Percentiles rank a stretch among this genome's conserved stretches.
These are phyloP conservation scores for Caenorhabditis zanzibari DNA, from an alignment of 2,888 invertebrate species.

Conservation along the genomic window DNA sequence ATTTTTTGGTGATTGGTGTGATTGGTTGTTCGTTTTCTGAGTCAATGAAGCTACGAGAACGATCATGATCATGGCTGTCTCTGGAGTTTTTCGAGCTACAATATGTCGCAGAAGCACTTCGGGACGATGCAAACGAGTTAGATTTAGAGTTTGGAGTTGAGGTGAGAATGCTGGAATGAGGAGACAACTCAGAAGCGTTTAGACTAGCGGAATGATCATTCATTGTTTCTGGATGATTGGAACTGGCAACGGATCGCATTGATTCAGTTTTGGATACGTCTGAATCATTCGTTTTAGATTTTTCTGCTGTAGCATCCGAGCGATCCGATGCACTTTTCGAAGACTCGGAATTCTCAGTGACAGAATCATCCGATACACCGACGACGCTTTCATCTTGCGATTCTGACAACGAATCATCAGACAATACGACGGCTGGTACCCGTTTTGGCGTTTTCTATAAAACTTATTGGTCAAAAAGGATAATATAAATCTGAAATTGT, in stretches of 20 bases:
- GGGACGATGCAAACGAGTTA: neutral
- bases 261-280: conserved; percentile 1
- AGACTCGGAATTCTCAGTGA: neutral
- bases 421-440: neutral
- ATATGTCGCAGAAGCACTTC: conserved; percentile 5
- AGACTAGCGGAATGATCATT: neutral
- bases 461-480: too few relatives aligned
- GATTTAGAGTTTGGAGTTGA: conserved; percentile 58
- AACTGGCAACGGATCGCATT: conserved; percentile 1
- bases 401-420: neutral
- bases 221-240: neutral
- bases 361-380: neutral
- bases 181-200: neutral
- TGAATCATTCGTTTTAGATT: neutral
- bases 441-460: too few relatives aligned
- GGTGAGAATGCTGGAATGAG: conserved; percentile 32
- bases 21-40: neutral
- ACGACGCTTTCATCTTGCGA: neutral
- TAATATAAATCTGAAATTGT: too few relatives aligned
- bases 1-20: conserved; percentile 70
- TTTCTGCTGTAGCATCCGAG: neutral
- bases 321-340: neutral
- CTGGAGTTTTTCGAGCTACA: conserved; percentile 17
- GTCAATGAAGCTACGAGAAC: conserved; percentile 67
- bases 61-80: conserved; percentile 59